Conservation (phyloP, 2,888 invertebrate species). For the Campoplex nolae region DNA sequence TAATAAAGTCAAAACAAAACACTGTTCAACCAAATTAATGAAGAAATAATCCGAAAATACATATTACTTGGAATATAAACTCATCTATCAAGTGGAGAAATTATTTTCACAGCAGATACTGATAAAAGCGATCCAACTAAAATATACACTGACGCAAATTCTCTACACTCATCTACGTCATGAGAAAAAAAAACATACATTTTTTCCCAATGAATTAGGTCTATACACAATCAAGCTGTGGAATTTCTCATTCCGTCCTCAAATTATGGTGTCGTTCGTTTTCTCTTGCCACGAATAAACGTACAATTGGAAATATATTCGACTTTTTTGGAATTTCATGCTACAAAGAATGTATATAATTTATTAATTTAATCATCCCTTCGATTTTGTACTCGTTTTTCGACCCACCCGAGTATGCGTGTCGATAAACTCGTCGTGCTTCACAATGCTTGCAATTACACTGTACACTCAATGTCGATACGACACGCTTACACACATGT, state of each 20-base stretch:
- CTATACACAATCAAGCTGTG: no score
- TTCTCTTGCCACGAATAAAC: background rate
- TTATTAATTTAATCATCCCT: background rate
- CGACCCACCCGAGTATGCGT: conserved; percentile 9
- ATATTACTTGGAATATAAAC: background rate
- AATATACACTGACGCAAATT: background rate
- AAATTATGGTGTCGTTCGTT: background rate
- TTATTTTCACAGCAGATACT: background rate
- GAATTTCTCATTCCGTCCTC: no score
- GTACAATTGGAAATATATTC: background rate
- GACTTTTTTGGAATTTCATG: background rate
- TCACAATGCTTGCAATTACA: conserved; percentile 15
- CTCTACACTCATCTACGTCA: background rate
- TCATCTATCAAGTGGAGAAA: background rate
- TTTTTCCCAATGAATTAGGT: background rate
- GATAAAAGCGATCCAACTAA: background rate
- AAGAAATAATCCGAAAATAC: background rate
- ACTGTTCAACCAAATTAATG: background rate
- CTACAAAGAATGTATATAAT: background rate
- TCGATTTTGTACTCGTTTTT: background rate
- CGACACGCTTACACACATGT: conserved; percentile 3
- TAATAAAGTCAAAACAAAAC: background rate
- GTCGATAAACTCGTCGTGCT: conserved; percentile 30
- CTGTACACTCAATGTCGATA: conserved; percentile 12
- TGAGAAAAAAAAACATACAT: background rate